Evolutionary conservation across 2,113 vertebrate genomes (phyloP).

Genomic region (Campylomormyrus tamandua): DNA sequence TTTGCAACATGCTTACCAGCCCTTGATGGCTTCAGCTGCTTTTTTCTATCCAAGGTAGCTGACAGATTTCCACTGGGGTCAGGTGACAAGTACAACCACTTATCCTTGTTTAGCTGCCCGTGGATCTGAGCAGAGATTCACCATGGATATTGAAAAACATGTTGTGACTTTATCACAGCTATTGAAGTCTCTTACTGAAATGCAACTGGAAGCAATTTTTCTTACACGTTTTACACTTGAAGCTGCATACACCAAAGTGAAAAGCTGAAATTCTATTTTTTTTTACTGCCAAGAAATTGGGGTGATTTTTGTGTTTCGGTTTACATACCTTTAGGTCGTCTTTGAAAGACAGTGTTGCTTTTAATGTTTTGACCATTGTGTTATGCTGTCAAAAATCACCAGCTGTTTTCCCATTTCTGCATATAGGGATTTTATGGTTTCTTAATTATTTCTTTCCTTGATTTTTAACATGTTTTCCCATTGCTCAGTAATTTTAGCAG

Average conservation of each 20-base stretch:
- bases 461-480: background rate
- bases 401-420: background rate
- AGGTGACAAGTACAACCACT: background rate
- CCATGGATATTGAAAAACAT: background rate
- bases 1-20: background rate
- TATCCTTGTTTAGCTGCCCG: background rate
- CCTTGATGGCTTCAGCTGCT: slow-evolving; percentile 22
- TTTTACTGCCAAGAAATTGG: background rate
- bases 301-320: background rate
- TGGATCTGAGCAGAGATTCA: background rate
- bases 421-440: background rate
- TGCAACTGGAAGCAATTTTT: background rate
- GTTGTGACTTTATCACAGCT: background rate
- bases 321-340: background rate
- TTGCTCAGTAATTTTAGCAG: background rate
- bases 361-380: background rate
- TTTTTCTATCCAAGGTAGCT: slow-evolving; percentile 16
- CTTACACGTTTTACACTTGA: background rate
- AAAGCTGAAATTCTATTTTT: background rate
- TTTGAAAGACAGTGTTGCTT: background rate
- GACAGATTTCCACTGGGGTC: slow-evolving; percentile 26
- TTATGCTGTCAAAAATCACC: background rate
- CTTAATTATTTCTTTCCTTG: background rate
- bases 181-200: background rate
- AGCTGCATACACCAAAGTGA: background rate